A percentile compares a stretch with the other conserved stretches of the same genome.
Conservation (phyloP, 2,113 vertebrate genomes). For the Geothlypis trichas region DNA sequence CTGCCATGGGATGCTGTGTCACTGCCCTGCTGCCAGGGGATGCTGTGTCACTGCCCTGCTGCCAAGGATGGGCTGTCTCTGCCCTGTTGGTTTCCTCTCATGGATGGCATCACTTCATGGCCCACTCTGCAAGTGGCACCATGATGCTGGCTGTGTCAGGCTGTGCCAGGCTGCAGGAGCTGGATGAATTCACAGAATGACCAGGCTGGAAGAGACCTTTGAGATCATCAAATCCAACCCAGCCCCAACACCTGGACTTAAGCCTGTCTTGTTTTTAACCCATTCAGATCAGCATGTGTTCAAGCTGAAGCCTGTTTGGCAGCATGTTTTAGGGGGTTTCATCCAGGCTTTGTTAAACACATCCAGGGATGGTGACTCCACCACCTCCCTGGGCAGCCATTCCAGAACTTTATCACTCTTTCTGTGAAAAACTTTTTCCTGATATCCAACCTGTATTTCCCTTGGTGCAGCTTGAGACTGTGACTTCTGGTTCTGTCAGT, state of each 20-base stretch:
- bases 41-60: neutral
- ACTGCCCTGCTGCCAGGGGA: neutral
- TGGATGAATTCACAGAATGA: neutral
- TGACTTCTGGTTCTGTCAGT: neutral
- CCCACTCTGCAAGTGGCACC: neutral
- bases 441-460: neutral
- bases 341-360: neutral
- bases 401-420: neutral
- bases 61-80: neutral
- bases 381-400: neutral
- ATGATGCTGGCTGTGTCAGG: neutral
- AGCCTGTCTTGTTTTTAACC: too few species aligned
- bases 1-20: too few species aligned
- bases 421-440: neutral
- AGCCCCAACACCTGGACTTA: neutral
- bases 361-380: neutral
- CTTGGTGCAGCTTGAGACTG: neutral
- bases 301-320: too few species aligned
- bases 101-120: neutral
- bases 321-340: too few species aligned
- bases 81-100: conserved; percentile 14
- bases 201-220: neutral
- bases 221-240: neutral
- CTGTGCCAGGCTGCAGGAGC: neutral
- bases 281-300: too few species aligned